phyloP scores from a whole-genome alignment of 2,888 invertebrate genomes.

The Cheilosia vulpina region DNA sequence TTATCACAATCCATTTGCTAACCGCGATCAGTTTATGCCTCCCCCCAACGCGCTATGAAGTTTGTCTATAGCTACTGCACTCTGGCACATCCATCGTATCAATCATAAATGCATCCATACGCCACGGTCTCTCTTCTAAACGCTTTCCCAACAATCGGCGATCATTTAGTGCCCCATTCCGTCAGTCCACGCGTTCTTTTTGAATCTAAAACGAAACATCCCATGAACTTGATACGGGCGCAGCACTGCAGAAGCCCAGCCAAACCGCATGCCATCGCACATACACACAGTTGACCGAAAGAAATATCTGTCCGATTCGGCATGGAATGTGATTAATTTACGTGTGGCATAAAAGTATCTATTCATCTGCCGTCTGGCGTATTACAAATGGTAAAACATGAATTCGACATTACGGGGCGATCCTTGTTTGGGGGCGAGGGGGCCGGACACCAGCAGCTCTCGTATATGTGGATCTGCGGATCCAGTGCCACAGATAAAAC shows the following conservation, averaged over 20 bases:
- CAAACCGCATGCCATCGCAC: not conserved
- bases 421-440: slow-evolving; percentile 6
- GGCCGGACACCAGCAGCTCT: not conserved
- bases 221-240: slow-evolving; percentile 39
- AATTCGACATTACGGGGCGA: slow-evolving; percentile 75
- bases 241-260: not conserved
- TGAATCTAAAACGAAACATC: slow-evolving; percentile 19
- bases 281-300: not conserved
- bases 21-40: slow-evolving; percentile 23
- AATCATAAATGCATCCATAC: slow-evolving; percentile 26
- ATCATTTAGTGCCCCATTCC: slow-evolving; percentile 57
- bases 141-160: slow-evolving; percentile 58
- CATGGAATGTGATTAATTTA: slow-evolving; percentile 70
- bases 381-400: slow-evolving; percentile 77
- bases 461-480: slow-evolving; percentile 40
- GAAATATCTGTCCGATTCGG: slow-evolving; percentile 48
- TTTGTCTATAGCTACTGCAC: slow-evolving; percentile 25
- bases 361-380: slow-evolving; percentile 74
- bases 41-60: slow-evolving; percentile 26
- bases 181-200: slow-evolving; percentile 4
- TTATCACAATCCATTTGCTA: slow-evolving; percentile 71
- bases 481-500: slow-evolving; percentile 60
- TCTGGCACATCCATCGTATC: slow-evolving; percentile 49
- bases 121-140: slow-evolving; percentile 35
- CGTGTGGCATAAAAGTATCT: slow-evolving; percentile 70